phyloP scores from a whole-genome alignment of 2,888 invertebrate species.

The Pseudococcus jackbeardsleyi region DNA sequence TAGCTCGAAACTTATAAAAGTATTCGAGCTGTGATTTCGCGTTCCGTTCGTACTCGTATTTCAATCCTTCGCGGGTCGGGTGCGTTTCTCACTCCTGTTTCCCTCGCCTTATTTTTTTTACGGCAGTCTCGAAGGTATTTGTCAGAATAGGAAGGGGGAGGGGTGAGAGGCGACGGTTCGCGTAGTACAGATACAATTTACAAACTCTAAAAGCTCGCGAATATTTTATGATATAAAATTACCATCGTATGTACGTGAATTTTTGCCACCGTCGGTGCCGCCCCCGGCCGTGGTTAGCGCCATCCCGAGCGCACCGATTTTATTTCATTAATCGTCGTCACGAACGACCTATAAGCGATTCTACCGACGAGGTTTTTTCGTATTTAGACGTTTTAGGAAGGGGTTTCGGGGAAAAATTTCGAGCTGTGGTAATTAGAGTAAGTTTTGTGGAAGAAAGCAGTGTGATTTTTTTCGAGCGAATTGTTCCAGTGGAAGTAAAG shows the following conservation, averaged over 20 bases:
- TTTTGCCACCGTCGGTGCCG: neutral
- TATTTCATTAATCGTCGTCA: slow-evolving; percentile 22
- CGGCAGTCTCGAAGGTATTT: slow-evolving; percentile 28
- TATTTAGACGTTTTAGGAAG: neutral
- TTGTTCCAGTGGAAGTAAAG: too few species aligned
- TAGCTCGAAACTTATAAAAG: slow-evolving; percentile 25
- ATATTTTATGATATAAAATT: slow-evolving; percentile 47
- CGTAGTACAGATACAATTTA: slow-evolving; percentile 18
- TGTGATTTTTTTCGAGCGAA: neutral
- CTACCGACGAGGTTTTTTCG: neutral
- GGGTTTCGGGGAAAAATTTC: neutral
- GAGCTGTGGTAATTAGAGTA: neutral
- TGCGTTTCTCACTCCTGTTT: neutral
- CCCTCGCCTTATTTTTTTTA: neutral
- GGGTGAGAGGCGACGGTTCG: neutral
- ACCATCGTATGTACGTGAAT: neutral
- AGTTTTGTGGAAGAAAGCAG: neutral
- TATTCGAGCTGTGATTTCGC: slow-evolving; percentile 28
- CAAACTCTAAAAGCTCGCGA: slow-evolving; percentile 44
- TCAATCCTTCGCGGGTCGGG: slow-evolving; percentile 1
- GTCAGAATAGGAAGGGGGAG: neutral
- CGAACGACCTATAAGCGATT: neutral
- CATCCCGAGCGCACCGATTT: neutral
- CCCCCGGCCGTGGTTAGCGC: neutral
- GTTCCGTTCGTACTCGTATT: neutral